Percentiles rank a stretch among this genome's conserved stretches.
These are phyloP conservation scores for Oncopodura yosiiana DNA, from an alignment of 1,140 invertebrate genomes.

Conservation along the genomic window DNA sequence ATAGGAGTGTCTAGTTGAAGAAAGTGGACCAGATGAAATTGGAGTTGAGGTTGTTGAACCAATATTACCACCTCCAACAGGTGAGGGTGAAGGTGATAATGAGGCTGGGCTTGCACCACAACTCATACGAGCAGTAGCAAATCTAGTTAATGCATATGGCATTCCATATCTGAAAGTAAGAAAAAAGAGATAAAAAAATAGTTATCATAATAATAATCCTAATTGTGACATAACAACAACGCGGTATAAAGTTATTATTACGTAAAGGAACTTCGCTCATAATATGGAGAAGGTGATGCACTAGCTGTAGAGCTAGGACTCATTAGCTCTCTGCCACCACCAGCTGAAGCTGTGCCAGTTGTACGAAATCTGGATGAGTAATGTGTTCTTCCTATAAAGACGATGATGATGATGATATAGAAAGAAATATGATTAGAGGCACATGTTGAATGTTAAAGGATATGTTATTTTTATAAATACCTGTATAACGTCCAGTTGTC, in stretches of 20 bases:
- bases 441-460: not conserved
- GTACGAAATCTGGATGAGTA: slow-evolving; percentile 6
- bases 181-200: not conserved
- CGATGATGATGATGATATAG: not conserved
- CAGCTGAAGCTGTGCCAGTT: slow-evolving; percentile 26
- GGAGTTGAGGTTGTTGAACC: slow-evolving; percentile 51
- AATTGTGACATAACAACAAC: no score
- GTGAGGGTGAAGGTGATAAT: slow-evolving; percentile 46
- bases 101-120: slow-evolving; percentile 33
- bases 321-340: slow-evolving; percentile 35
- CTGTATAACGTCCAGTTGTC: slow-evolving; percentile 28
- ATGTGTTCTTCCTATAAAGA: slow-evolving; percentile 4
- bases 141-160: slow-evolving; percentile 31
- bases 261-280: slow-evolving; percentile 33
- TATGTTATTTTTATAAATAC: slow-evolving; percentile 16
- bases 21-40: slow-evolving; percentile 38
- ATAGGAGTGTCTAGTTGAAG: slow-evolving; percentile 22
- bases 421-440: not conserved
- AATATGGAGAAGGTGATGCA: slow-evolving; percentile 31
- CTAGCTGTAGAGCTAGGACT: slow-evolving; percentile 36
- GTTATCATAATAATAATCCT: no score
- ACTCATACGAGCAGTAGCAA: slow-evolving; percentile 33
- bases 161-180: slow-evolving; percentile 28
- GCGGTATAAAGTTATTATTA: no score
- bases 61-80: slow-evolving; percentile 52